Evolutionary conservation across 2,888 invertebrate species (phyloP).

Genomic region (Caenorhabditis auriculariae): DNA sequence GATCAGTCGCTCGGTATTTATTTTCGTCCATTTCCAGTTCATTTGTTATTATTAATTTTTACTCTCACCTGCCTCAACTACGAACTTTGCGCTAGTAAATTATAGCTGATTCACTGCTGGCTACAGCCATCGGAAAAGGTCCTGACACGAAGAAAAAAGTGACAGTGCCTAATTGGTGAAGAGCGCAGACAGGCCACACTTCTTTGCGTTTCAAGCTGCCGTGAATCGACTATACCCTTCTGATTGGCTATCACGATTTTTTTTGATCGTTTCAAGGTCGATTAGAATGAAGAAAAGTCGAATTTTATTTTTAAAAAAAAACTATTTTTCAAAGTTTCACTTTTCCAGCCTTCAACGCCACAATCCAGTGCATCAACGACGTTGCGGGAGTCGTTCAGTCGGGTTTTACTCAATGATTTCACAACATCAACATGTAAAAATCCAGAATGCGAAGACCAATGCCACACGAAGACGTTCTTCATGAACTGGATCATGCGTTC

Average conservation of each 20-base stretch:
- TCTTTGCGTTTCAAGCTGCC: too few species aligned
- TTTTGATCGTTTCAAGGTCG: background rate
- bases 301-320: background rate
- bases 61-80: too few species aligned
- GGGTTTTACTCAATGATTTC: constrained; percentile 10
- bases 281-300: background rate
- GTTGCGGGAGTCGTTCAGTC: constrained; percentile 25
- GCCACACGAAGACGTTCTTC: constrained; percentile 27
- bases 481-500: constrained; percentile 36
- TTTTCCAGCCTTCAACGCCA: constrained; percentile 36
- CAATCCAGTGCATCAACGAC: constrained; percentile 39
- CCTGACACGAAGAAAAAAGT: too few species aligned
- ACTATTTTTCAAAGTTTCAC: background rate
- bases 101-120: too few species aligned
- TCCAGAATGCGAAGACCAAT: constrained; percentile 32
- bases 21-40: too few species aligned
- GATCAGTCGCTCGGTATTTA: constrained; percentile 32
- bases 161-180: too few species aligned
- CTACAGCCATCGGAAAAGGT: too few species aligned
- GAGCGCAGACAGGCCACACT: too few species aligned
- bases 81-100: too few species aligned
- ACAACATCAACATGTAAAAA: background rate
- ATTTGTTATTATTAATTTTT: too few species aligned
- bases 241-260: too few species aligned
- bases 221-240: too few species aligned